A percentile compares a stretch with the other conserved stretches of the same genome.
Conservation (phyloP, 2,888 invertebrate genomes). For the Drosophila formosana region DNA sequence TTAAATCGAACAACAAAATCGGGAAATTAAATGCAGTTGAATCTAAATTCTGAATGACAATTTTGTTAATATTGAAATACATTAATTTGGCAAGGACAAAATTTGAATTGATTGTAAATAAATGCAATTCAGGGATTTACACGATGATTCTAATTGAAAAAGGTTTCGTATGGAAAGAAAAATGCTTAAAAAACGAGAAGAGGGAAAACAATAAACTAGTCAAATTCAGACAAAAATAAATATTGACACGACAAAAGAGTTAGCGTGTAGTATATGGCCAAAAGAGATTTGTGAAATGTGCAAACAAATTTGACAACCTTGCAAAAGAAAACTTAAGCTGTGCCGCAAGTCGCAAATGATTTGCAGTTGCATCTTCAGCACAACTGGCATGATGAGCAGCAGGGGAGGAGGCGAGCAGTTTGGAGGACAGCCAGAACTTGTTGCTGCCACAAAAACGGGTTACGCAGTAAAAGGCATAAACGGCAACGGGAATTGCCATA, state of each 20-base stretch:
- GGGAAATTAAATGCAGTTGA: not conserved
- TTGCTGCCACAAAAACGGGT: conserved; percentile 54
- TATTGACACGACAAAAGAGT: no score
- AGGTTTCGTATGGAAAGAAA: no score
- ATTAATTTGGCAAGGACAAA: no score
- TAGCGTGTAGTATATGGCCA: not conserved
- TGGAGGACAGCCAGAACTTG: conserved; percentile 57
- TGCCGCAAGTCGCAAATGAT: not conserved
- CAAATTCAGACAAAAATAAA: no score
- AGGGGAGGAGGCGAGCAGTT: not conserved
- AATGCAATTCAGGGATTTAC: no score
- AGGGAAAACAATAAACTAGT: no score
- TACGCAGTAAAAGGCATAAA: conserved; percentile 40
- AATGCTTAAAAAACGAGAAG: no score
- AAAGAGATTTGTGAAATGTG: not conserved
- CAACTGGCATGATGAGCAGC: not conserved
- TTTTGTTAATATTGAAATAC: no score
- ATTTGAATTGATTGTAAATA: no score
- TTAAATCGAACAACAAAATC: not conserved
- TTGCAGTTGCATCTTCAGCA: conserved; percentile 14
- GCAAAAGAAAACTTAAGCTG: not conserved
- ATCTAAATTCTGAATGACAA: no score
- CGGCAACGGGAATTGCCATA: conserved; percentile 29
- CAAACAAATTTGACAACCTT: conserved; percentile 1
- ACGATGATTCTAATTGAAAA: no score